These are phyloP conservation scores for Drosophila trapezifrons DNA, from an alignment of 1,140 invertebrate species.

Conservation along the genomic window DNA sequence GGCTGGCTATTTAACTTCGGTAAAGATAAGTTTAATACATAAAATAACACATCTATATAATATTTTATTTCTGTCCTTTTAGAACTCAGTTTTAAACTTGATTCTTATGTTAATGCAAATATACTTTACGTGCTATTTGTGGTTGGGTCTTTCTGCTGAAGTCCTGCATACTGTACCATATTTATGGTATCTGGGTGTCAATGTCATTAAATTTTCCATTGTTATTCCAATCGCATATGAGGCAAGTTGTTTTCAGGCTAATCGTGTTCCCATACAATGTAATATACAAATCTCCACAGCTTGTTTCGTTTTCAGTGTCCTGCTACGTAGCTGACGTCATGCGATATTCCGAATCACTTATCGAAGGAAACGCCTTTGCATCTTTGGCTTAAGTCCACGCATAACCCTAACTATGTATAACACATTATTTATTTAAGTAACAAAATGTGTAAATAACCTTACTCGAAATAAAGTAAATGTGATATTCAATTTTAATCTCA, in stretches of 20 bases:
- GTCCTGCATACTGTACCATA: not conserved
- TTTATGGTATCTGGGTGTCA: not conserved
- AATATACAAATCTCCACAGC: not conserved
- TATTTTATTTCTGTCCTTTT: not conserved
- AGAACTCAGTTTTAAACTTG: slow-evolving; percentile 8
- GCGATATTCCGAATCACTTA: not conserved
- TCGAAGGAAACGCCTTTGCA: not conserved
- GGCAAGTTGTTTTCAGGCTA: not conserved
- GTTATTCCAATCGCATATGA: slow-evolving; percentile 8
- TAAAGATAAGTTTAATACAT: not conserved
- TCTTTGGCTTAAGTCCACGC: not conserved
- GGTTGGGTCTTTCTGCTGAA: not conserved
- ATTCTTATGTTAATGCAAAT: slow-evolving; percentile 3
- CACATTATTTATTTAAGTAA: not conserved
- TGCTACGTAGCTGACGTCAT: slow-evolving; percentile 9
- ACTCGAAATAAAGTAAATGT: too few relatives aligned
- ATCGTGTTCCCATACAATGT: not conserved
- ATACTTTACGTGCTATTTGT: slow-evolving; percentile 9
- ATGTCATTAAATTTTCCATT: not conserved
- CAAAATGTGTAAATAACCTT: not conserved
- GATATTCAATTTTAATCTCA: too few relatives aligned
- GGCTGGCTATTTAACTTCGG: slow-evolving; percentile 5
- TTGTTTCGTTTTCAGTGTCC: not conserved
- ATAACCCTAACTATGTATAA: not conserved
- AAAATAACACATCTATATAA: too few relatives aligned